Conservation (phyloP, 2,797 vertebrate genomes). For the Characodon lateralis region DNA sequence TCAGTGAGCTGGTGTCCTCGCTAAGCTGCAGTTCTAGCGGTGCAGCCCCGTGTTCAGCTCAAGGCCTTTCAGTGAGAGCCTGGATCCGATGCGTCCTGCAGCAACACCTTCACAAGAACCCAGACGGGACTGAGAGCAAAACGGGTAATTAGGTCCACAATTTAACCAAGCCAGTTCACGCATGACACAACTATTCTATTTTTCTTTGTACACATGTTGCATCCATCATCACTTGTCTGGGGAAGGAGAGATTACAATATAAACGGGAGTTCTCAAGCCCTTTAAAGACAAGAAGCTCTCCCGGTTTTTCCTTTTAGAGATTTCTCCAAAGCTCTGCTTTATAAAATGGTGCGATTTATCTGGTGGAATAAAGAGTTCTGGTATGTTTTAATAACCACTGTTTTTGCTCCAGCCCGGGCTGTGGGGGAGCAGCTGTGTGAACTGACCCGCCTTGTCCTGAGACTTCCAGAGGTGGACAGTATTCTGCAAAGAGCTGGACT, state of each 20-base stretch:
- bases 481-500: conserved; percentile 83
- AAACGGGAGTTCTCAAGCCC: no score
- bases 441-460: conserved; percentile 90
- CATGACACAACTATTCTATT: not conserved
- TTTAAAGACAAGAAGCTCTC: no score
- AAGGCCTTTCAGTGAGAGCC: conserved; percentile 87
- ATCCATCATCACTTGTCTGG: not conserved
- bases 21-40: conserved; percentile 66
- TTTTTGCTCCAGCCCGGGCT: conserved; percentile 78
- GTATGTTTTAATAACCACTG: not conserved
- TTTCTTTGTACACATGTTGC: not conserved
- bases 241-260: no score
- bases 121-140: conserved; percentile 77
- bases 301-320: no score
- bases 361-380: not conserved
- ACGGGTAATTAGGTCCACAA: conserved; percentile 51
- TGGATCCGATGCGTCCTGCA: conserved; percentile 96
- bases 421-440: conserved; percentile 88
- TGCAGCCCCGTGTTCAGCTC: conserved; percentile 78
- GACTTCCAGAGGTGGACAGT: conserved; percentile 88
- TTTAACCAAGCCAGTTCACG: not conserved
- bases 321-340: not conserved
- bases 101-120: conserved; percentile 87
- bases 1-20: conserved; percentile 85
- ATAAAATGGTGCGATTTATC: not conserved